These are phyloP conservation scores for Eolophus roseicapilla DNA, from an alignment of 2,113 vertebrate genomes.

Conservation along the genomic window DNA sequence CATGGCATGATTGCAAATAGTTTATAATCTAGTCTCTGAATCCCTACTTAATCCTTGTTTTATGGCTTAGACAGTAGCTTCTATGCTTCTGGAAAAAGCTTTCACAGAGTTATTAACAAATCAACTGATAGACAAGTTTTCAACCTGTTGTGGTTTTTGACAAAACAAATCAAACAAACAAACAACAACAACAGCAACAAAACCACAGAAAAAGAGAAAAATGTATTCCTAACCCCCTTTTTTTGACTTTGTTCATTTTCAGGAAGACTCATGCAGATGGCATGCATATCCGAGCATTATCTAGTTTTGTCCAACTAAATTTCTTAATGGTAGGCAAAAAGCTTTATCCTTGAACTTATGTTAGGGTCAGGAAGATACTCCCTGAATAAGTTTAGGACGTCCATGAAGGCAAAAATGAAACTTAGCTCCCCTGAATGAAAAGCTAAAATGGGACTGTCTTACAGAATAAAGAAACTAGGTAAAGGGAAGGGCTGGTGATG, in stretches of 20 bases:
- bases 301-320: not conserved
- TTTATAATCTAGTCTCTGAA: not conserved
- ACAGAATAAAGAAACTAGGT: not conserved
- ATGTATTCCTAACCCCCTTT: not conserved
- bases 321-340: not conserved
- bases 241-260: not conserved
- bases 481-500: not conserved
- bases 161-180: not conserved
- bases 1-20: not conserved
- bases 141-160: not conserved
- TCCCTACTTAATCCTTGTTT: not conserved
- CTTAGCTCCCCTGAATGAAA: not conserved
- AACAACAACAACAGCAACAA: not conserved
- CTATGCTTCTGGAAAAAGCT: not conserved
- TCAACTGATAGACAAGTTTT: not conserved
- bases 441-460: not conserved
- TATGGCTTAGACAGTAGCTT: not conserved
- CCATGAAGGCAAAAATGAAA: not conserved
- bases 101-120: not conserved
- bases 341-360: not conserved
- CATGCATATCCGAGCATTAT: not conserved
- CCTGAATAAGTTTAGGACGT: not conserved
- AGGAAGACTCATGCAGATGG: not conserved
- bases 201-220: not conserved
- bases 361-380: not conserved